Base-by-base conservation (phyloP, 2,113 vertebrate species). In the Cranoglanis bouderius region DNA sequence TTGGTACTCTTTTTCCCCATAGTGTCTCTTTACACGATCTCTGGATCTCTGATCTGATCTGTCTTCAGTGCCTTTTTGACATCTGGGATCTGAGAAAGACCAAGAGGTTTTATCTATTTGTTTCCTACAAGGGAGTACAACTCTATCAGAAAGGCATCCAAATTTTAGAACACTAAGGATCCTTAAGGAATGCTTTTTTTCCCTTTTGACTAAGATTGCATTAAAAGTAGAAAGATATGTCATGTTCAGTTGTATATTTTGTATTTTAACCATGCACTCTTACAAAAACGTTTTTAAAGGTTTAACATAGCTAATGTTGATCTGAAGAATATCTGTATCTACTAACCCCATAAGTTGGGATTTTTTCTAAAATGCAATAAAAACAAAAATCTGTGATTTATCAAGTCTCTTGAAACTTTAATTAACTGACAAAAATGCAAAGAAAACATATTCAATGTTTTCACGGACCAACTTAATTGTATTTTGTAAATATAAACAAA, bases 21-120 rank as follows among this genome's bases (percentile, higher is more conserved):
- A 85, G 51, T 53, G n/a, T 70, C 57, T 51, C 53, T 40, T 57
- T 86, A n/a, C 55, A 35, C 26, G 32, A 18, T 57, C 26, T 67
- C 32, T 38, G n/a, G 43, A 8, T 53, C 19, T 84, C n/a, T 88
- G 75, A 74, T 72, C 26, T 61, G 51, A 65, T 29, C 26, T 59
- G 4, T 59, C 75, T 57, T 82, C 74, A 46, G 49, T 53, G 63
- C 13, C 24, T n/a, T 88, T 70, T n/a, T 26, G 43, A 13, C 67
- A 88, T 35, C n/a, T 84, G 70, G 55, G 49, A 75, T 86, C 90
- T 90, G 51, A 49, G 9, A 57, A 88, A 82, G 59, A 51, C 35
- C 0, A n/a, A 78, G 1, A 86, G 26, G 29, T 63, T n/a, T 75
- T 32, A 86, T 38, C 7, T 43, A n/a, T 14, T 61, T 40, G 12